phyloP scores from a whole-genome alignment of 1,140 invertebrate genomes.

The Sycobia sp. region DNA sequence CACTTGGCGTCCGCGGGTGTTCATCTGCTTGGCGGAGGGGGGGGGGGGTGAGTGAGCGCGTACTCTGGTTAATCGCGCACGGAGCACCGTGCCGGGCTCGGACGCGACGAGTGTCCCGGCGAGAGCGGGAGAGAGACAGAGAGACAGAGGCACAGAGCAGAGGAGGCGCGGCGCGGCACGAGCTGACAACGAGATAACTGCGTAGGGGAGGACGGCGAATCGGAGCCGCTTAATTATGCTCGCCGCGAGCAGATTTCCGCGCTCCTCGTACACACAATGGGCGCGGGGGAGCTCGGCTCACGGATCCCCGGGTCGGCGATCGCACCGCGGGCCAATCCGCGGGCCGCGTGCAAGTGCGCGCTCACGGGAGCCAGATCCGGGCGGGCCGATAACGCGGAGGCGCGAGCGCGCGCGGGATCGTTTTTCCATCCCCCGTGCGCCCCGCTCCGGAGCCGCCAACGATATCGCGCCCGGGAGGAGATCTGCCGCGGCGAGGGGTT shows the following conservation, averaged over 20 bases:
- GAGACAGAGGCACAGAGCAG: background rate
- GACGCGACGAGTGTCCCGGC: slow-evolving; percentile 45
- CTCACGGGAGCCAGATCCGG: slow-evolving; percentile 37
- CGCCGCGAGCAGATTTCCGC: no score
- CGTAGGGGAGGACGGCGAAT: slow-evolving; percentile 41
- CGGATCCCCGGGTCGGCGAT: no score
- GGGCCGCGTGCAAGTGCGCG: background rate
- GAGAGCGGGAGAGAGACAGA: slow-evolving; percentile 29
- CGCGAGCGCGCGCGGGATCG: background rate
- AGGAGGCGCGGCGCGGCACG: slow-evolving; percentile 10
- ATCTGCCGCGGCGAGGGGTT: no score
- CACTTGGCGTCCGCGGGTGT: no score
- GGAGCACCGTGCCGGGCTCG: slow-evolving; percentile 40
- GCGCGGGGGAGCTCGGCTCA: no score
- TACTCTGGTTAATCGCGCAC: slow-evolving; percentile 54
- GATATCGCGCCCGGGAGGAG: no score
- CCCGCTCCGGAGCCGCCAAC: background rate
- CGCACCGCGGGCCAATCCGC: background rate
- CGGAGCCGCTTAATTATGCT: slow-evolving; percentile 49
- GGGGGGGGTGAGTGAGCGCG: slow-evolving; percentile 34
- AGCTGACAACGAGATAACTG: no score
- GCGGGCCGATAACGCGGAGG: slow-evolving; percentile 36
- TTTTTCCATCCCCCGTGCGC: background rate
- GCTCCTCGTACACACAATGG: no score
- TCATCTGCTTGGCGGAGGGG: background rate